These are phyloP conservation scores for Gambusia yucatana DNA, from an alignment of 2,797 vertebrate genomes.

Conservation along the genomic window DNA sequence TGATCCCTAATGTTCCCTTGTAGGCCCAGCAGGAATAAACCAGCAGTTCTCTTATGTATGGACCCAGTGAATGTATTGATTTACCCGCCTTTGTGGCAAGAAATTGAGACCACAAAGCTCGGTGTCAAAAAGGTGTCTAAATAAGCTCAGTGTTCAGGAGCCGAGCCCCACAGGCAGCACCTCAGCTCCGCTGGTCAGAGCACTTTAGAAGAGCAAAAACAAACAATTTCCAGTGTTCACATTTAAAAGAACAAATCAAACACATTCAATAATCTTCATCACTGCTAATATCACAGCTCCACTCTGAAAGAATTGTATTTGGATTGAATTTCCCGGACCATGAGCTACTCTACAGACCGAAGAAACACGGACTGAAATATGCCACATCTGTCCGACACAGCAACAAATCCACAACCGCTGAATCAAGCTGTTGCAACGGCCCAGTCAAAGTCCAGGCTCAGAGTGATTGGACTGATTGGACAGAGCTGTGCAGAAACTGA, in stretches of 20 bases:
- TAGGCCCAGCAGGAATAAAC: neutral
- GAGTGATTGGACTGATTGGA: neutral
- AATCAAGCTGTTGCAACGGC: neutral
- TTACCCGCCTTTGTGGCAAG: neutral
- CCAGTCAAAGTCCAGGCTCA: neutral
- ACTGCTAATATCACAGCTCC: neutral
- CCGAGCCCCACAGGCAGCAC: neutral
- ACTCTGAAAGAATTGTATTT: neutral
- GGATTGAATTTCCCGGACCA: neutral
- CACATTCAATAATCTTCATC: neutral
- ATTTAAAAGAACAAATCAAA: neutral
- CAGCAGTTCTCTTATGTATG: neutral
- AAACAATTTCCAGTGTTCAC: neutral
- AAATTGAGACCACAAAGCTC: constrained; percentile 2
- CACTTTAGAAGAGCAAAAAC: neutral
- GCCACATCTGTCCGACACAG: neutral
- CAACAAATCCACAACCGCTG: neutral
- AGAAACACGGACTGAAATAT: neutral
- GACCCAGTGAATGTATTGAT: neutral
- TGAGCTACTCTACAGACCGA: neutral
- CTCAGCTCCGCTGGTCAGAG: neutral
- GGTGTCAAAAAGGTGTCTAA: neutral
- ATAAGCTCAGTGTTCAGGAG: neutral
- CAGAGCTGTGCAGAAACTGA: neutral
- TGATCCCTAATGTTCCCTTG: neutral